Evolutionary conservation across 2,888 invertebrate genomes (phyloP), one percentile per base, ranked within the genome.

Genomic region (Eupithecia pulchellata): DNA sequence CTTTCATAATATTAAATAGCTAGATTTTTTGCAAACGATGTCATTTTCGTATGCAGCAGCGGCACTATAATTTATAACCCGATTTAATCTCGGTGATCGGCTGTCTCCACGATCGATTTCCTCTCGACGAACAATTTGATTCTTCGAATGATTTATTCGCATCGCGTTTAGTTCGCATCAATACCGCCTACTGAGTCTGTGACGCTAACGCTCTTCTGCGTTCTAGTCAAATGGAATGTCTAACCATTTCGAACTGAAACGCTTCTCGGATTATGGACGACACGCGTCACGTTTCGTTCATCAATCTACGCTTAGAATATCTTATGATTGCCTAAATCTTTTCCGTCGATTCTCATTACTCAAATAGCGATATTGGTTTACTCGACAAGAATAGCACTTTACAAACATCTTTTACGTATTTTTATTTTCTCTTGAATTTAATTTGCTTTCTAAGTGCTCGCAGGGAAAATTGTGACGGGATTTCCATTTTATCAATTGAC

Each of bases 391-490:
- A 89, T 88, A 82, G 82, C 87, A 82, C 79, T 84, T 87, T 85
- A 84, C 84, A 83, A 86, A 84, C 80, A 84, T 80, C 83, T 81
- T 80, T 81, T 82, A 76, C 79, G 79, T 81, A 79, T 82, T 88
- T 77, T 85, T 86, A 86, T 86, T 86, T 84, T 83, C 82, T 83
- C 81, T 82, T 84, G 89, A 89, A 89, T 90, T 61, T 91, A 89
- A 91, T 92, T 91, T 91, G 85, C 87, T 86, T 83, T 81, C 86
- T 87, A 89, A 88, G 88, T 88, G 87, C 85, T 86, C 78, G 83
- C 74, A 80, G 82, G 79, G 82, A 78, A 85, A 85, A 85, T 87
- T 85, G 84, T 79, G 81, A 75, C 80, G 79, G 79, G 83, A 84
- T 87, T 88, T 86, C 81, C 80, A 79, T 80, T 81, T 79, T 81